A percentile compares a stretch with the other conserved stretches of the same genome.
Evolutionary conservation across 1,140 invertebrate species (phyloP).

Genomic region (Drosophila pruinosa): DNA sequence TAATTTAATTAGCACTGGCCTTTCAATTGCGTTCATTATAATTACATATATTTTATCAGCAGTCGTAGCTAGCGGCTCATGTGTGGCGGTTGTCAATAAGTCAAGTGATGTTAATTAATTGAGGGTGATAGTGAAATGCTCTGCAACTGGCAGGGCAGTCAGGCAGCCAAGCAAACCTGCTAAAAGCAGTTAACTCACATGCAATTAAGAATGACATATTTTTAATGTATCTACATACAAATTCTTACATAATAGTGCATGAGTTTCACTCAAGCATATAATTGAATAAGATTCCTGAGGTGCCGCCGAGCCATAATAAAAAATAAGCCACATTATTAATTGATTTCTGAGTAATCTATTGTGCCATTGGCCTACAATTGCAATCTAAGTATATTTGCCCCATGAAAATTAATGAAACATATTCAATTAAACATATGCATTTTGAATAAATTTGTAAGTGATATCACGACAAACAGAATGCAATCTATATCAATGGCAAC

Average conservation of each 20-base stretch:
- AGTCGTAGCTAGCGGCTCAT: constrained; percentile 28
- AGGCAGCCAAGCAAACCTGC: no score
- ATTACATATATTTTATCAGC: constrained; percentile 76
- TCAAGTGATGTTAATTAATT: constrained; percentile 81
- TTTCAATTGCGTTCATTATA: constrained; percentile 74
- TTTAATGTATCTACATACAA: constrained; percentile 2
- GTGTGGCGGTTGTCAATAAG: constrained; percentile 66
- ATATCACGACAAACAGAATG: constrained; percentile 14
- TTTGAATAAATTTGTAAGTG: constrained; percentile 14
- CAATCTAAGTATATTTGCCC: not conserved
- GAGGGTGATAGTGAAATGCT: constrained; percentile 58
- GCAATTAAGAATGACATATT: constrained; percentile 52
- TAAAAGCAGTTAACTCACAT: constrained; percentile 44
- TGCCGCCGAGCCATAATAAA: not conserved
- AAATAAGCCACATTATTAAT: constrained; percentile 22
- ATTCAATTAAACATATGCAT: constrained; percentile 18
- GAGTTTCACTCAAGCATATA: constrained; percentile 29
- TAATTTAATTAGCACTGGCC: constrained; percentile 76
- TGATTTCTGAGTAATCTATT: constrained; percentile 13
- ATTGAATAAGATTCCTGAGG: constrained; percentile 31
- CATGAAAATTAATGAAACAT: not conserved
- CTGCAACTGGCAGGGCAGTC: constrained; percentile 44
- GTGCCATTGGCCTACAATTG: not conserved
- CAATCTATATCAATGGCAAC: no score
- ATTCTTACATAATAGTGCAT: constrained; percentile 31